Evolutionary conservation across 2,113 vertebrate genomes (phyloP).

Genomic region (Leucoraja erinaceus): DNA sequence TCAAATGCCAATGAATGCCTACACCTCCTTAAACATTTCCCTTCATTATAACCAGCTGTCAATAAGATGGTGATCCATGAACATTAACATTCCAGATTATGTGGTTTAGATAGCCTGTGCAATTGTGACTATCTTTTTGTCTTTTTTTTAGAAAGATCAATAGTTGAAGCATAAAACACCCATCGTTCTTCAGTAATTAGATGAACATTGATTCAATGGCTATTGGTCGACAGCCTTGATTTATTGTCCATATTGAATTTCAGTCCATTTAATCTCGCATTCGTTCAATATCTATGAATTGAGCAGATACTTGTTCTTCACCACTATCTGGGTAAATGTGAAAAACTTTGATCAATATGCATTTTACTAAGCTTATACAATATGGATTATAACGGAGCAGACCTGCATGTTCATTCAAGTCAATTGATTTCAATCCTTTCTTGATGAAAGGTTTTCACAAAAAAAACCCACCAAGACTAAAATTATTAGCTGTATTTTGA

Average conservation of each 20-base stretch:
- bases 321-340: neutral
- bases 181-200: neutral
- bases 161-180: neutral
- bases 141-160: neutral
- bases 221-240: neutral
- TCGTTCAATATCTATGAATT: neutral
- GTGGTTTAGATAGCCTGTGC: neutral
- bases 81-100: neutral
- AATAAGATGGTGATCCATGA: neutral
- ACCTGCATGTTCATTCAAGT: neutral
- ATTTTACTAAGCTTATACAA: neutral
- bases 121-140: neutral
- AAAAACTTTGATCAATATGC: neutral
- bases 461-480: neutral
- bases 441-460: neutral
- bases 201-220: neutral
- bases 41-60: neutral
- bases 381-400: neutral
- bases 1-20: neutral
- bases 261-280: neutral
- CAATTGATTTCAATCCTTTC: no score
- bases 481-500: neutral
- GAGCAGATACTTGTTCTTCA: neutral
- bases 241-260: neutral
- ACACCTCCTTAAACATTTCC: neutral